Percentiles rank a stretch among this genome's conserved stretches.
Conservation (phyloP, 2,888 invertebrate species). For the Oligia latruncula region DNA sequence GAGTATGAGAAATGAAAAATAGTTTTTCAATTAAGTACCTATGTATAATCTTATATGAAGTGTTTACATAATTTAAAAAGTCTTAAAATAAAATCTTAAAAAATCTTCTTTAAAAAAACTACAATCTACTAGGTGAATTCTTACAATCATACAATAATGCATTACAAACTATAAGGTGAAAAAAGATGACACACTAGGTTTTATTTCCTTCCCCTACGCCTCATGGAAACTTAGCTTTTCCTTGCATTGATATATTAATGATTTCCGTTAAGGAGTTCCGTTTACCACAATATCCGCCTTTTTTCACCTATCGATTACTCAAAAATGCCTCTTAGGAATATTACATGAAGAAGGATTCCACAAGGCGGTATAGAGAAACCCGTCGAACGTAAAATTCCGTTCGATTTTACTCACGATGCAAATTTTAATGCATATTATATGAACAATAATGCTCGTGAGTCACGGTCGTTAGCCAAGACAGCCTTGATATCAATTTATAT, state of each 20-base stretch:
- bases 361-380: constrained; percentile 48
- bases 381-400: constrained; percentile 61
- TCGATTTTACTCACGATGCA: constrained; percentile 56
- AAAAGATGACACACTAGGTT: constrained; percentile 41
- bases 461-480: constrained; percentile 28
- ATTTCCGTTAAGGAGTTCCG: constrained; percentile 24
- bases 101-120: too few species aligned
- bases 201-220: constrained; percentile 23
- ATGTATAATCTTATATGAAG: too few species aligned
- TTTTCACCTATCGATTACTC: constrained; percentile 39
- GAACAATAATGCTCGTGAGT: constrained; percentile 47
- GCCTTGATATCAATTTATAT: constrained; percentile 25
- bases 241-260: constrained; percentile 21
- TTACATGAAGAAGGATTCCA: constrained; percentile 54
- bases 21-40: too few species aligned
- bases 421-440: constrained; percentile 49
- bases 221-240: constrained; percentile 46
- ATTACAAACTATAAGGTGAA: constrained; percentile 8
- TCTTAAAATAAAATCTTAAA: too few species aligned
- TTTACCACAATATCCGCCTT: constrained; percentile 40
- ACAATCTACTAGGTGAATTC: neutral
- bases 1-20: too few species aligned
- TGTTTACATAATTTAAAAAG: too few species aligned
- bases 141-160: neutral
- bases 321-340: constrained; percentile 54